Evolutionary conservation across 2,888 invertebrate species (phyloP).

Genomic region (Cataglyphis albicans): DNA sequence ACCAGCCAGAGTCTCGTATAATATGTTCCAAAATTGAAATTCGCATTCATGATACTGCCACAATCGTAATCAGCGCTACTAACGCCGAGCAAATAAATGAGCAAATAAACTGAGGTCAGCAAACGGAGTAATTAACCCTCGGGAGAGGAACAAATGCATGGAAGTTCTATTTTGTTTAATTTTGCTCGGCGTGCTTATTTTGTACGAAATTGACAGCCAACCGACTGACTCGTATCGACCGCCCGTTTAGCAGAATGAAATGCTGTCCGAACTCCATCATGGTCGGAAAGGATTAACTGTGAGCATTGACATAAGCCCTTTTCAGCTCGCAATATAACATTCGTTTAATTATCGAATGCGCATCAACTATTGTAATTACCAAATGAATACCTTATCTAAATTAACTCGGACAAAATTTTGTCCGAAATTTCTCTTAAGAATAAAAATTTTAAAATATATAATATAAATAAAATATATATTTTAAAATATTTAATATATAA

Average conservation of each 20-base stretch:
- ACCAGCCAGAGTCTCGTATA: conserved; percentile 15
- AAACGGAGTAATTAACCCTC: conserved; percentile 32
- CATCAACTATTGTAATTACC: conserved; percentile 30
- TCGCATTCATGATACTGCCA: conserved; percentile 34
- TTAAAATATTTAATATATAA: no score
- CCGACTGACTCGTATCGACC: conserved; percentile 36
- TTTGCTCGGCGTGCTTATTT: conserved; percentile 17
- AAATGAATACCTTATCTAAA: conserved; percentile 10
- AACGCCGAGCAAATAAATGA: conserved; percentile 33
- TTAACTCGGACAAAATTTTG: neutral
- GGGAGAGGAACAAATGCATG: conserved; percentile 13
- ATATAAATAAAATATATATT: no score
- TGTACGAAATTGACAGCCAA: neutral
- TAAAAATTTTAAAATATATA: conserved; percentile 19
- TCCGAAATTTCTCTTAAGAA: neutral
- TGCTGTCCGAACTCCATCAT: conserved; percentile 16
- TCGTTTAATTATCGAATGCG: conserved; percentile 26
- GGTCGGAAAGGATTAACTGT: conserved; percentile 6
- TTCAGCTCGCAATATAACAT: conserved; percentile 15
- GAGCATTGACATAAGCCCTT: conserved; percentile 44
- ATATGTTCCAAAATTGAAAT: conserved; percentile 51
- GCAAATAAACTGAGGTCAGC: conserved; percentile 55
- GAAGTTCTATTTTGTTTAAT: conserved; percentile 61
- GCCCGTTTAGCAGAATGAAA: conserved; percentile 24
- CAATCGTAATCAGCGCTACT: conserved; percentile 18